Base-by-base conservation (phyloP, 2,797 vertebrate species). In the Chromis chromis region DNA sequence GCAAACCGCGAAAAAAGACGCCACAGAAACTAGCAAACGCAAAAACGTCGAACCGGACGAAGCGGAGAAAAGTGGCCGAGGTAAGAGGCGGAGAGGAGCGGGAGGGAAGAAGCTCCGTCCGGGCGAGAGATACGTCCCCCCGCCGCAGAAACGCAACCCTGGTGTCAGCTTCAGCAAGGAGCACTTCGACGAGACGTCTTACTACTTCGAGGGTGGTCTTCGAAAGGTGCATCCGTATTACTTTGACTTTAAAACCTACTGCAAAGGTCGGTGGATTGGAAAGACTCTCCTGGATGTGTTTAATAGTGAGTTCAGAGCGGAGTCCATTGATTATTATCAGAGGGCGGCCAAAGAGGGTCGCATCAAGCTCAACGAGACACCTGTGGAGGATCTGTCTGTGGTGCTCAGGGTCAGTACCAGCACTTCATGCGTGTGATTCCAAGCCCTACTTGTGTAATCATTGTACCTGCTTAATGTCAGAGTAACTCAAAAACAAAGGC, bases 231-330 rank as follows among this genome's bases (percentile, higher is more conserved):
- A 81, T 1, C 97, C 98, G 0, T 99, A 99, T 86, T 98, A 94
- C 82, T 99, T 95, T 70, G 97, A 99, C 59, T 99, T 98, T 76
- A 94, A 90, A 70, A 97, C 96, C 0, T 99, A 99, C 87, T 99
- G 98, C 81, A 99, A 99, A 88, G 98, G 97, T 5, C 96, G 98
- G 33, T 99, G 98, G 98, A 85, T 99, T 48, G 98, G 98, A 40
- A 96, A 92, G 87, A 98, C 86, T 67, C 94, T 99, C 1, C 77
- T 92, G 55, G 93, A 99, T 1, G 97, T 99, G 60, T 99, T 99
- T 89, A 81, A 88, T 75, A 93, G 85, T 3, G 98, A 99, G 90
- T 99, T 99, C 93, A 94, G 97, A 27, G 88, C 95, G 0, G 96
- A 98, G 74, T 93, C 97, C 0, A 39, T 97, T 6, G 86, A 96